Conservation (phyloP, 2,888 invertebrate species). For the Drosophila phalerata region DNA sequence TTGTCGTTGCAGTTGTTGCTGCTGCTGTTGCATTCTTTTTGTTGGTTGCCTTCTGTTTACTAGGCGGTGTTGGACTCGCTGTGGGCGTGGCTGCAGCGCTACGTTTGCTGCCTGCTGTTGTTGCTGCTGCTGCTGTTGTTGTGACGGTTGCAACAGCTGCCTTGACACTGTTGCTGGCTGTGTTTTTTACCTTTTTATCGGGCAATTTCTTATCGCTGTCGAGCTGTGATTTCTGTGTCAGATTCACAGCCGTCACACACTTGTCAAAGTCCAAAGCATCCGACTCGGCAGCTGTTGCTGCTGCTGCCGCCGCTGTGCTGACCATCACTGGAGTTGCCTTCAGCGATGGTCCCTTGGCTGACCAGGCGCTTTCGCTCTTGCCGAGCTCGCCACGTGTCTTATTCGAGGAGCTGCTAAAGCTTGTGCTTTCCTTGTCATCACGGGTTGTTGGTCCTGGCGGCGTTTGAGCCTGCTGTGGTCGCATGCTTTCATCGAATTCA, state of each 20-base stretch:
- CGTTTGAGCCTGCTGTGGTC: conserved; percentile 83
- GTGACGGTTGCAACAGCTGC: conserved; percentile 17
- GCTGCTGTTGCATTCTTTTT: conserved; percentile 32
- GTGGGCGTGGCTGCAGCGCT: conserved; percentile 51
- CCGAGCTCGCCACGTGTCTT: conserved; percentile 83
- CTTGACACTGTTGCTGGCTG: conserved; percentile 34
- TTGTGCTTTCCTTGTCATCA: conserved; percentile 84
- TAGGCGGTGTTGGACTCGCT: conserved; percentile 47
- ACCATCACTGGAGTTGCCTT: conserved; percentile 85
- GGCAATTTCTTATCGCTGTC: conserved; percentile 45
- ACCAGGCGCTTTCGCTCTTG: conserved; percentile 85
- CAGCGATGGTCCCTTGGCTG: conserved; percentile 84
- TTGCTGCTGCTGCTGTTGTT: conserved; percentile 8
- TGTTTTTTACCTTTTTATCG: conserved; percentile 49
- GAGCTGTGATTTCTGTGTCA: conserved; percentile 66
- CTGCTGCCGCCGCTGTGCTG: conserved; percentile 56
- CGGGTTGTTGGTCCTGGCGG: conserved; percentile 82
- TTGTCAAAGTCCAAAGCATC: conserved; percentile 67
- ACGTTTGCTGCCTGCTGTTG: conserved; percentile 25
- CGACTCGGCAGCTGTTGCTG: conserved; percentile 45
- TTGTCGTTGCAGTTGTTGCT: conserved; percentile 11
- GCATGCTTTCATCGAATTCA: conserved; percentile 83
- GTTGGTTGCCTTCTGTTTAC: conserved; percentile 46
- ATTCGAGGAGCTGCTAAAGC: conserved; percentile 84
- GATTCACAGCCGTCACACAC: conserved; percentile 70